Evolutionary conservation across 2,888 invertebrate species (phyloP).

Genomic region (Neoscelio sp.): DNA sequence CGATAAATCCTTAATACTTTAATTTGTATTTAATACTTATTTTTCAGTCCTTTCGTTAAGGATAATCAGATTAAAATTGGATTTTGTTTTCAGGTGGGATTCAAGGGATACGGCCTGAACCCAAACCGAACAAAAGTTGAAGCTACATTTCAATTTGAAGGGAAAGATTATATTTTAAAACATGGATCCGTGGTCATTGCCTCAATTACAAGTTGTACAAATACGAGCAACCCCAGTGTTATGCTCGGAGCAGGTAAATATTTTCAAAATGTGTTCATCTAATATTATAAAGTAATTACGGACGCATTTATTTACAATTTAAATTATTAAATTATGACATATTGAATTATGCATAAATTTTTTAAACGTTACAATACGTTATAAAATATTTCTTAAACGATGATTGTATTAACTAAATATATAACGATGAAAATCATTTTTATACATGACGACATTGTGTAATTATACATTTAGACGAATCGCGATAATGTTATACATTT

Average conservation of each 20-base stretch:
- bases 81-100: slow-evolving; percentile 88
- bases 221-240: slow-evolving; percentile 98
- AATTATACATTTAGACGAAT: too few relatives aligned
- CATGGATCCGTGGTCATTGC: slow-evolving; percentile 98
- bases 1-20: too few relatives aligned
- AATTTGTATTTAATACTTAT: too few relatives aligned
- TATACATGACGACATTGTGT: too few relatives aligned
- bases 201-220: slow-evolving; percentile 99
- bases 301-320: neutral
- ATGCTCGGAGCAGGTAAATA: slow-evolving; percentile 96
- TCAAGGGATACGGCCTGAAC: slow-evolving; percentile 95
- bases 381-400: slow-evolving; percentile 16
- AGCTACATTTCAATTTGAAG: slow-evolving; percentile 92
- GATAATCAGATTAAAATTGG: too few relatives aligned
- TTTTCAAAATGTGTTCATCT: neutral
- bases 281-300: neutral
- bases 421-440: too few relatives aligned
- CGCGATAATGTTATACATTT: too few relatives aligned
- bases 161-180: slow-evolving; percentile 89
- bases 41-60: too few relatives aligned
- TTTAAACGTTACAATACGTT: neutral
- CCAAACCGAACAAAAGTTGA: slow-evolving; percentile 86
- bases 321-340: neutral
- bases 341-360: neutral
- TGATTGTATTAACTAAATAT: too few relatives aligned